A percentile compares a stretch with the other conserved stretches of the same genome.
Conservation (phyloP, 1,140 invertebrate species). For the Atopsyche davidsoni region DNA sequence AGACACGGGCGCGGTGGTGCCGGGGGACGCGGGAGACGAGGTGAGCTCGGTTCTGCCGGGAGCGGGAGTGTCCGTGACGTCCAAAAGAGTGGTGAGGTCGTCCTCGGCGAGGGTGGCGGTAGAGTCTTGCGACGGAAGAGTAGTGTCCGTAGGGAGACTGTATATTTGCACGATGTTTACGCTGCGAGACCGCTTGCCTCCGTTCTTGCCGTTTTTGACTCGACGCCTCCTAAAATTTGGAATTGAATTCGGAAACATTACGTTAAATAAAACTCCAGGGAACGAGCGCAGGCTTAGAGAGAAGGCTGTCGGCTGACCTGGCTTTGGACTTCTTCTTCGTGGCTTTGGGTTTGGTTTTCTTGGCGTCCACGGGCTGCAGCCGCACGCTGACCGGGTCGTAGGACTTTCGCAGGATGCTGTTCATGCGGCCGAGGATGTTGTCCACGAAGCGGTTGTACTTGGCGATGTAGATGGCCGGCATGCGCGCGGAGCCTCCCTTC, state of each 20-base stretch:
- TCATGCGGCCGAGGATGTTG: constrained; percentile 70
- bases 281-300: too few relatives aligned
- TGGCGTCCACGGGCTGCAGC: constrained; percentile 55
- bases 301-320: background rate
- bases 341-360: constrained; percentile 44
- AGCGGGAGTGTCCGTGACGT: too few relatives aligned
- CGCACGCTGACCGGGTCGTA: constrained; percentile 79
- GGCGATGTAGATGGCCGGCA: constrained; percentile 63
- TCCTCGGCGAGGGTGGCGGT: too few relatives aligned
- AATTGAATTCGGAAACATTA: constrained; percentile 19
- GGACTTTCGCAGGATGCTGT: constrained; percentile 65
- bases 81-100: too few relatives aligned
- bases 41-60: too few relatives aligned
- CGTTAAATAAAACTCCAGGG: constrained; percentile 31
- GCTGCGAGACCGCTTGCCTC: constrained; percentile 15
- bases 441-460: constrained; percentile 81
- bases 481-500: constrained; percentile 31
- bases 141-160: too few relatives aligned
- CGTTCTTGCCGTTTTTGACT: constrained; percentile 15
- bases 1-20: too few relatives aligned
- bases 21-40: too few relatives aligned
- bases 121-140: too few relatives aligned
- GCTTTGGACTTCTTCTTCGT: constrained; percentile 37
- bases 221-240: constrained; percentile 15
- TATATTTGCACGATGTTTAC: too few relatives aligned